Evolutionary conservation across 2,888 invertebrate species (phyloP), one percentile per base, ranked within the genome.

Genomic region (Mylabris sibirica): DNA sequence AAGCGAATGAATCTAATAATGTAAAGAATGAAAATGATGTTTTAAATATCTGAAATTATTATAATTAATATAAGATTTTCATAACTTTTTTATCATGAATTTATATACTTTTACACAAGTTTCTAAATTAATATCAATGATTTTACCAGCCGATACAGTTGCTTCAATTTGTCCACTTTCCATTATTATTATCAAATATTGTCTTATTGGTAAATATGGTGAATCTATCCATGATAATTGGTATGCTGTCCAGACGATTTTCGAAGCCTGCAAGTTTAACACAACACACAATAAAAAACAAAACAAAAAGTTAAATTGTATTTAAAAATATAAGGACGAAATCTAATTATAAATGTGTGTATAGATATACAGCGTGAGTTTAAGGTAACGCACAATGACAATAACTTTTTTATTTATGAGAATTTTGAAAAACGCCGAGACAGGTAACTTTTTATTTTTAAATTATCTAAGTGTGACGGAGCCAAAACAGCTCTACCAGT

Each of bases 181-280:
- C 60, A 60, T 60, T 14, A 60, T 60, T 3, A 60, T 35, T 35
- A 60, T 60, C n/a, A 60, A 26, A 30, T 60, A n/a, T 34, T 35
- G 24, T 8, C 60, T 11, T 3, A 60, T 14, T 12, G 60, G 60
- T 22, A 60, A 17, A 9, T 60, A 60, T 5, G 60, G 1, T 22
- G 35, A 60, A 30, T 60, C 17, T 17, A 9, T 22, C 60, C 60
- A 60, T 26, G 35, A 20, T 34, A 35, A 30, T 17, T 60, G 1
- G 5, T 60, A 60, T 20, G 26, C 60, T 5, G 30, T 8, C 35
- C 34, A 60, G 8, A 60, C 22, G 1, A 35, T 60, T 17, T 22
- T 34, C 2, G 5, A 4, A 34, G 60, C 34, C 60, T n/a, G n/a
- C n/a, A n/a, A n/a, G n/a, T n/a, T n/a, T n/a, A n/a, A n/a, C n/a